Conservation (phyloP, 2,888 invertebrate genomes). For the Trachelus stipa region DNA sequence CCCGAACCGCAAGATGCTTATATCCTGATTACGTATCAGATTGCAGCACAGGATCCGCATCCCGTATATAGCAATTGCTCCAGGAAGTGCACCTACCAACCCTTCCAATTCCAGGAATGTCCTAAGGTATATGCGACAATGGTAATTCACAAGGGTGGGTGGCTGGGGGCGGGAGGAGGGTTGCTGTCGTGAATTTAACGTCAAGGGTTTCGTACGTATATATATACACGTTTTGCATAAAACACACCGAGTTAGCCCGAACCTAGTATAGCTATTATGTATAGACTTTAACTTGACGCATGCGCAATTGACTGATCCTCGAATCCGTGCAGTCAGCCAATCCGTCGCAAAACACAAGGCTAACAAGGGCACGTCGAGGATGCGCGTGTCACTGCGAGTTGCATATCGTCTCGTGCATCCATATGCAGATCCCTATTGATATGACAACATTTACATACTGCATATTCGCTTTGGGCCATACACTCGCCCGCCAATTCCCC, state of each 20-base stretch:
- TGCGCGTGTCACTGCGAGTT: conserved; percentile 52
- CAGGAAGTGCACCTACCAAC: background rate
- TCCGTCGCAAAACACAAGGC: conserved; percentile 17
- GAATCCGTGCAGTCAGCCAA: background rate
- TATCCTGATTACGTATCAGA: conserved; percentile 52
- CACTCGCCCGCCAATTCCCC: conserved; percentile 62
- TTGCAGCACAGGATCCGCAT: background rate
- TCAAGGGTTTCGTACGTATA: background rate
- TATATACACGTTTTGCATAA: background rate
- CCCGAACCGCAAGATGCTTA: conserved; percentile 55
- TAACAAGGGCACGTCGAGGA: conserved; percentile 59
- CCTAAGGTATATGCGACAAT: background rate
- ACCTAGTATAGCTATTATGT: background rate
- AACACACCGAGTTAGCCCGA: background rate
- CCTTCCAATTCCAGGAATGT: background rate
- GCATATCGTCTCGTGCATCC: conserved; percentile 54
- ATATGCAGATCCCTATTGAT: conserved; percentile 66
- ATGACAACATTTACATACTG: conserved; percentile 68
- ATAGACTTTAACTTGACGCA: background rate
- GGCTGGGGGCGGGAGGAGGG: background rate
- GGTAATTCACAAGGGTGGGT: background rate
- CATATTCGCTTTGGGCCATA: conserved; percentile 64
- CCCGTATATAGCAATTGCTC: background rate
- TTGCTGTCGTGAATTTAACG: background rate
- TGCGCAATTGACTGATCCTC: background rate